Conservation (phyloP, 2,797 vertebrate species). For the Knipowitschia caucasica region DNA sequence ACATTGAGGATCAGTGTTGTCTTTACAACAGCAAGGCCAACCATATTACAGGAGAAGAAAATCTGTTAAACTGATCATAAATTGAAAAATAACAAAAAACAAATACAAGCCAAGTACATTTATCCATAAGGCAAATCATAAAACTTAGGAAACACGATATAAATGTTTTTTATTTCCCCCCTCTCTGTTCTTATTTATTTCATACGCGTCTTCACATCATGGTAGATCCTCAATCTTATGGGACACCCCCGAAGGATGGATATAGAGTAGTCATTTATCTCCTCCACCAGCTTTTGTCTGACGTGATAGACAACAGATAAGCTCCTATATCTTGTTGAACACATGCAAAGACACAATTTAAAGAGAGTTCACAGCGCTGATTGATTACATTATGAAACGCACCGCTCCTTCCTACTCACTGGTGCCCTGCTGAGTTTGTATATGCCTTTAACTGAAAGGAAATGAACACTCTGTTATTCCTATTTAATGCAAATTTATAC, state of each 20-base stretch:
- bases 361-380: constrained; percentile 17
- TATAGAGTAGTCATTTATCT: not conserved
- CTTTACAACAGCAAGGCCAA: too few relatives aligned
- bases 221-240: not conserved
- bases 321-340: not conserved
- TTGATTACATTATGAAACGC: constrained; percentile 30
- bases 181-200: not conserved
- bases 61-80: too few relatives aligned
- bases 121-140: too few relatives aligned
- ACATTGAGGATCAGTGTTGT: too few relatives aligned
- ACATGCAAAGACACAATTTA: constrained; percentile 18
- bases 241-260: not conserved
- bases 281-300: constrained; percentile 6
- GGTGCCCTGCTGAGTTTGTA: not conserved
- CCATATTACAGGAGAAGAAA: too few relatives aligned
- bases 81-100: too few relatives aligned
- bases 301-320: constrained; percentile 2
- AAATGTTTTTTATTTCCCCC: too few relatives aligned
- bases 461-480: constrained; percentile 18
- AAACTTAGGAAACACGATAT: too few relatives aligned
- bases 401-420: not conserved
- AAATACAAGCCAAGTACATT: too few relatives aligned
- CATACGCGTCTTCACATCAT: not conserved
- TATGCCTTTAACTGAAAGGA: not conserved
- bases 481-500: constrained; percentile 24